Evolutionary conservation across 2,797 vertebrate species (phyloP), one percentile per base, ranked within the genome.

Genomic region (Aplochiton taeniatus): DNA sequence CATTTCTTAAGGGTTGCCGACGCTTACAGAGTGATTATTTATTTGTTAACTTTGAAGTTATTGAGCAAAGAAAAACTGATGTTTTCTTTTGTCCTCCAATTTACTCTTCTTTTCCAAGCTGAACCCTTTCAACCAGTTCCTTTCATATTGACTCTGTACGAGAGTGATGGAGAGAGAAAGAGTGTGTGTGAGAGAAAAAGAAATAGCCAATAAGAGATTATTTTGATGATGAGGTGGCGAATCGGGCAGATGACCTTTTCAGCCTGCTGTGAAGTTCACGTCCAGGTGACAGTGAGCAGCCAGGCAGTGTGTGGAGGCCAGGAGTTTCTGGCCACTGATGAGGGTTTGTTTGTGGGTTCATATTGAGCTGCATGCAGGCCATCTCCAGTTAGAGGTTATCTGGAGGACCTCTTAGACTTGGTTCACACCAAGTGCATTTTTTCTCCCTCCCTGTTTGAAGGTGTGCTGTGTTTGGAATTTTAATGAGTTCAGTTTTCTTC

Each of bases 251-350:
- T 20, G 31, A 45, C 47, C 70, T 73, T 62, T 57, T 55, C 58
- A 50, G 19, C 72, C 60, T 58, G 31, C 31, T 57, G 14, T 19
- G 14, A 9, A 61, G 41, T 63, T 65, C 62, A 74, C 65, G 13
- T 62, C 57, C 19, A 63, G 59, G 51, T 58, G 57, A 31, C 31
- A 31, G 31, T 31, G 31, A 31, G 31, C 31, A 31, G 31, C 31
- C 31, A 31, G 31, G 31, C 31, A 70, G 16, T 48, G 47, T 48
- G 47, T 10, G 47, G 31, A 31, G 31, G 31, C 31, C 31, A 45
- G 31, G 17, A 48, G 44, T 8, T 8, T 45, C 7, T 48, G 18
- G 57, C 53, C 31, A 49, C 9, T 56, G 44, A 49, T 18, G 61
- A 54, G 45, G 9, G n/a, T 11, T 44, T 52, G 61, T 17, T 20